Conservation (phyloP, 2,113 vertebrate species). For the Spermophilus dauricus region DNA sequence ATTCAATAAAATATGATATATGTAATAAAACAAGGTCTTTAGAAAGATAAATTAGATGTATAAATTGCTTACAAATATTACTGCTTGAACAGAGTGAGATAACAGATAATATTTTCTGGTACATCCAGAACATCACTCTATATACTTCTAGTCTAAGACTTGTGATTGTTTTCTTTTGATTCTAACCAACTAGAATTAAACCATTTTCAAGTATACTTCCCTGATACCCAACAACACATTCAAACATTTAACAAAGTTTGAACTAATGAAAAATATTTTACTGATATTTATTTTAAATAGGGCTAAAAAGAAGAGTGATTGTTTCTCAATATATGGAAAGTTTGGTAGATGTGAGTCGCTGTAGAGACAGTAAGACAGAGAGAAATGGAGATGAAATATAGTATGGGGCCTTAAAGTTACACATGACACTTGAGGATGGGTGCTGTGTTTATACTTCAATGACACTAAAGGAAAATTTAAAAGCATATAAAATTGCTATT, state of each 20-base stretch:
- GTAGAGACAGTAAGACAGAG: background rate
- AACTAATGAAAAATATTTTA: background rate
- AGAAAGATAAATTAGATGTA: background rate
- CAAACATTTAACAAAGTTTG: background rate
- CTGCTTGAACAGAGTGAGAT: background rate
- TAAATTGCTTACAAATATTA: background rate
- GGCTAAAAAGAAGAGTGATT: background rate
- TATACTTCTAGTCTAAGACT: background rate
- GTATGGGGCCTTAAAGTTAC: background rate
- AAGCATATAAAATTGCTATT: background rate
- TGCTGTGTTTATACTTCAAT: background rate
- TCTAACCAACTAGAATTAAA: background rate
- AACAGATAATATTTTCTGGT: background rate
- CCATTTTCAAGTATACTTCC: background rate
- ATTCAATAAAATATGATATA: background rate
- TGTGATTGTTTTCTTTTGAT: background rate
- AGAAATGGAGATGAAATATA: background rate
- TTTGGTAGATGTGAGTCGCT: background rate
- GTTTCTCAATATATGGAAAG: background rate
- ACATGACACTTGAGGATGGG: background rate
- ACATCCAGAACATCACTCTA: background rate
- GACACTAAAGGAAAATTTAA: background rate
- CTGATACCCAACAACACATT: background rate
- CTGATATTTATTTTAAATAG: background rate
- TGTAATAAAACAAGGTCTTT: background rate